phyloP scores from a whole-genome alignment of 1,140 invertebrate species.

The Brachionus koreanus region DNA sequence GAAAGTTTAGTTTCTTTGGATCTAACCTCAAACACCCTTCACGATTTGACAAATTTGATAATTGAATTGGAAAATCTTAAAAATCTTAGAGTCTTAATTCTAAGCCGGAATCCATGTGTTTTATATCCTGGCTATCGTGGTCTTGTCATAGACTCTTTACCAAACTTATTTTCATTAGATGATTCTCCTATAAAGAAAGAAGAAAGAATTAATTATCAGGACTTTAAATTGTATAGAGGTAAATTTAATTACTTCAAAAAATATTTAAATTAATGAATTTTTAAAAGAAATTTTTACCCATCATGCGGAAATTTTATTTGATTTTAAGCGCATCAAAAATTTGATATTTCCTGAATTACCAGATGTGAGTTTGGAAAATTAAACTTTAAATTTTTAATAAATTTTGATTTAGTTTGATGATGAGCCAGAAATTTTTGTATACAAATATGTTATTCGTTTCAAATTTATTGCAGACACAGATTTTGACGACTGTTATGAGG shows the following conservation, averaged over 20 bases:
- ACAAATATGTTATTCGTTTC: constrained; percentile 8
- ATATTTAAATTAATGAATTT: neutral
- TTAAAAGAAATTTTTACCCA: neutral
- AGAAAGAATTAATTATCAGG: constrained; percentile 36
- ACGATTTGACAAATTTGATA: constrained; percentile 2
- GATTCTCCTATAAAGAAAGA: constrained; percentile 33
- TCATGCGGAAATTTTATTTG: neutral
- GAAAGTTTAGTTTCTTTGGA: neutral
- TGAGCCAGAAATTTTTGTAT: constrained; percentile 30
- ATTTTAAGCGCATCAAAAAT: constrained; percentile 23
- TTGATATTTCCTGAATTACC: constrained; percentile 24
- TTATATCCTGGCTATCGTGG: constrained; percentile 26
- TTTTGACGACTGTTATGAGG: neutral
- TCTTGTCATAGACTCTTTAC: neutral
- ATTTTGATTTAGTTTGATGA: constrained; percentile 27
- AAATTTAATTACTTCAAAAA: neutral
- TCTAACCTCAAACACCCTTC: neutral
- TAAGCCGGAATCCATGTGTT: constrained; percentile 21
- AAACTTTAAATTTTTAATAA: neutral
- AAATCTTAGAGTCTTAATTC: constrained; percentile 12
- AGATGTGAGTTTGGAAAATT: neutral
- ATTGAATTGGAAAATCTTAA: constrained; percentile 17
- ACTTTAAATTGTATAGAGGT: constrained; percentile 7
- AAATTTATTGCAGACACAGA: neutral
- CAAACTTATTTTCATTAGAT: constrained; percentile 15